Percentiles rank a stretch among this genome's conserved stretches.
Conservation (phyloP, 2,113 vertebrate genomes). For the Xenus cinereus region DNA sequence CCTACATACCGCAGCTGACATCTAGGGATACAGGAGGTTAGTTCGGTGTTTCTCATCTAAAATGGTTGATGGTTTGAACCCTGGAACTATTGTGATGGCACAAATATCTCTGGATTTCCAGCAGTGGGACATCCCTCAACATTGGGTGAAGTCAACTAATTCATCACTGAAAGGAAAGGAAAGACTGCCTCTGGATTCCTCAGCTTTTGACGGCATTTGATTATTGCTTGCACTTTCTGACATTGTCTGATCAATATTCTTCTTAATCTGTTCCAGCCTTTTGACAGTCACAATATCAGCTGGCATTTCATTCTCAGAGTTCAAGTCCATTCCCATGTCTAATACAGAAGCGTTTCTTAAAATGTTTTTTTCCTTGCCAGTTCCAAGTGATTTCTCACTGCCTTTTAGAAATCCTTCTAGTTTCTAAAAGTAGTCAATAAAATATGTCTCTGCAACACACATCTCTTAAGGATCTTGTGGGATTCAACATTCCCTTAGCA, state of each 20-base stretch:
- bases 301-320: neutral
- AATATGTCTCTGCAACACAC: neutral
- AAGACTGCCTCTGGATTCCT: neutral
- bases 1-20: neutral
- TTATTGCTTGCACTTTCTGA: neutral
- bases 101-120: neutral
- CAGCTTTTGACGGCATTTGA: neutral
- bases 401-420: neutral
- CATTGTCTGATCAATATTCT: neutral
- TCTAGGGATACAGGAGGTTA: neutral
- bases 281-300: neutral
- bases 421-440: slow-evolving; percentile 1
- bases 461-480: neutral
- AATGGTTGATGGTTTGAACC: neutral
- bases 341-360: neutral
- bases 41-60: neutral
- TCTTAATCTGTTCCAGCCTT: neutral
- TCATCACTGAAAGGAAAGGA: neutral
- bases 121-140: neutral
- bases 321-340: neutral
- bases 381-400: neutral
- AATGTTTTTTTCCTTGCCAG: neutral
- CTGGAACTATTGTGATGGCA: neutral
- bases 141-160: neutral
- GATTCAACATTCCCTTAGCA: slow-evolving; percentile 25